These are phyloP conservation scores for Semotilus atromaculatus DNA, from an alignment of 2,797 vertebrate genomes.

Conservation along the genomic window DNA sequence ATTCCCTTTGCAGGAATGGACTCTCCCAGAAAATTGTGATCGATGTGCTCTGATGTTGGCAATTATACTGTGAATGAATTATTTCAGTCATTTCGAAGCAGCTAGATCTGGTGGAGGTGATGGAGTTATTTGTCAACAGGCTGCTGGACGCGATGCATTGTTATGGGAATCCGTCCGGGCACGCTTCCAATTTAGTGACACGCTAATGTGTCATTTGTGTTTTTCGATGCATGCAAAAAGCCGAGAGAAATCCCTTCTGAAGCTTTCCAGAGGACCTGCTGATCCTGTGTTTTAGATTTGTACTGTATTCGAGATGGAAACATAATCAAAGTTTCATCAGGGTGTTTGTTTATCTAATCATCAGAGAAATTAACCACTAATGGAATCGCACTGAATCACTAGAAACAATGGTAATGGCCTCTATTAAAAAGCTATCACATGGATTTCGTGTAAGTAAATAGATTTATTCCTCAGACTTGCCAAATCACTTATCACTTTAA, in stretches of 20 bases:
- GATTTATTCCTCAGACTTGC: slow-evolving; percentile 47
- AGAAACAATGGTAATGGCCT: slow-evolving; percentile 53
- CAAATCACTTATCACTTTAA: slow-evolving; percentile 54
- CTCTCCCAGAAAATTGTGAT: slow-evolving; percentile 34
- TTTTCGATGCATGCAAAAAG: slow-evolving; percentile 34
- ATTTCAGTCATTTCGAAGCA: slow-evolving; percentile 36
- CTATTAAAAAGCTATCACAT: slow-evolving; percentile 59
- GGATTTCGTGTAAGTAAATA: slow-evolving; percentile 49
- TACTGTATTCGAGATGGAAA: slow-evolving; percentile 30
- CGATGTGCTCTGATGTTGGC: slow-evolving; percentile 27
- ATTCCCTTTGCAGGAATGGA: slow-evolving; percentile 29
- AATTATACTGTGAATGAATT: slow-evolving; percentile 43
- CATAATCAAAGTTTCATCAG: slow-evolving; percentile 54
- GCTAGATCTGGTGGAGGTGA: slow-evolving; percentile 26
- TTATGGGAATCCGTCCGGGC: slow-evolving; percentile 17
- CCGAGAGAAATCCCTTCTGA: background rate
- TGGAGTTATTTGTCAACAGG: slow-evolving; percentile 29
- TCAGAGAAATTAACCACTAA: slow-evolving; percentile 52
- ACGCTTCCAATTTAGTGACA: slow-evolving; percentile 33
- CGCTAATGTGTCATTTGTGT: slow-evolving; percentile 34
- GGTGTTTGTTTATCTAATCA: slow-evolving; percentile 61
- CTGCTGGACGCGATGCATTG: slow-evolving; percentile 14
- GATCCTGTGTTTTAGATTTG: slow-evolving; percentile 33
- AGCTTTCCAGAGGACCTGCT: background rate
- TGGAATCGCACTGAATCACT: slow-evolving; percentile 42